phyloP scores from a whole-genome alignment of 2,797 vertebrate genomes.

The Australoheros facetus region DNA sequence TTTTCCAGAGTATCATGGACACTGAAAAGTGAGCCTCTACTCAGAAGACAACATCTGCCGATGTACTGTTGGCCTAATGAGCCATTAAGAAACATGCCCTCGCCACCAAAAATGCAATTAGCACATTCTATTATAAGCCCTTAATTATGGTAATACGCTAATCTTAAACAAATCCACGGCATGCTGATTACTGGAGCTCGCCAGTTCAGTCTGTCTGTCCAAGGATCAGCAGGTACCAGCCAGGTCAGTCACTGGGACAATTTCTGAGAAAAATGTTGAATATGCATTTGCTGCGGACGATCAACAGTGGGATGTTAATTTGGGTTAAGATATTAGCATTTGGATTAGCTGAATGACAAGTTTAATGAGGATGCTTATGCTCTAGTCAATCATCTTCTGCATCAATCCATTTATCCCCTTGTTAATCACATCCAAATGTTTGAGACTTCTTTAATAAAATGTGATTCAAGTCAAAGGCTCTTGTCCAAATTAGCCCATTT shows the following conservation, averaged over 20 bases:
- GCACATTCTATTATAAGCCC: conserved; percentile 85
- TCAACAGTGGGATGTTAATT: conserved; percentile 72
- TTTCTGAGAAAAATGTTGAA: conserved; percentile 80
- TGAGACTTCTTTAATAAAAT: conserved; percentile 70
- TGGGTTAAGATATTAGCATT: conserved; percentile 76
- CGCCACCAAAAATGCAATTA: conserved; percentile 87
- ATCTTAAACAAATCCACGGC: conserved; percentile 86
- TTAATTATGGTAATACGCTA: conserved; percentile 86
- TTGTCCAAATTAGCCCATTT: conserved; percentile 75
- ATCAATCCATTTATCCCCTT: conserved; percentile 56
- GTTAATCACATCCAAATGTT: conserved; percentile 72
- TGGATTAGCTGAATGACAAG: conserved; percentile 70
- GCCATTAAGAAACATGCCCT: conserved; percentile 85
- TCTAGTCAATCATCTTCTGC: conserved; percentile 59
- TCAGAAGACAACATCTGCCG: conserved; percentile 82
- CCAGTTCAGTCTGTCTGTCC: conserved; percentile 77
- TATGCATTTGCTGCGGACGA: conserved; percentile 74
- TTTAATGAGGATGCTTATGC: conserved; percentile 77
- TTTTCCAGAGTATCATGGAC: conserved; percentile 60
- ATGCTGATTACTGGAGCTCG: conserved; percentile 78
- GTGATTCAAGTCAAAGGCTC: conserved; percentile 71
- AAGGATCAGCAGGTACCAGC: conserved; percentile 79
- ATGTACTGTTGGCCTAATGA: conserved; percentile 83
- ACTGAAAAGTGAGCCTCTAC: conserved; percentile 67
- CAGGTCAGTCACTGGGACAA: conserved; percentile 79